Conservation (phyloP, 2,113 vertebrate genomes). For the Puntigrus tetrazona region DNA sequence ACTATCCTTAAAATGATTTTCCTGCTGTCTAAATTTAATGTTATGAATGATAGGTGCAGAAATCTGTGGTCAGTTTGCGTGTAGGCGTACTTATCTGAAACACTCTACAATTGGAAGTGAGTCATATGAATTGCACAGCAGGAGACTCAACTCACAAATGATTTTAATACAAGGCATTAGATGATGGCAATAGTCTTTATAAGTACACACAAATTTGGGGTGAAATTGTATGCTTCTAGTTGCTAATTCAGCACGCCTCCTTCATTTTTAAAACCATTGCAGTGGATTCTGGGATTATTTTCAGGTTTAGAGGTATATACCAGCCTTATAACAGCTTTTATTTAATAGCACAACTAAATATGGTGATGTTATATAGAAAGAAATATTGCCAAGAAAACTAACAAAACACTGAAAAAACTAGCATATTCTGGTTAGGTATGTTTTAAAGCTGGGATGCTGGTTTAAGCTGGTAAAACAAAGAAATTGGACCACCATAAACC, state of each 20-base stretch:
- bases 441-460: too few relatives aligned
- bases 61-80: neutral
- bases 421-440: too few relatives aligned
- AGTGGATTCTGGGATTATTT: neutral
- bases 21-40: neutral
- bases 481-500: too few relatives aligned
- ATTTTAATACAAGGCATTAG: neutral
- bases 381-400: neutral
- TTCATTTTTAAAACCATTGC: neutral
- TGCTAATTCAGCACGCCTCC: too few relatives aligned
- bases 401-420: too few relatives aligned
- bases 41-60: neutral
- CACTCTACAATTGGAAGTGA: neutral
- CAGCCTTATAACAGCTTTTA: too few relatives aligned
- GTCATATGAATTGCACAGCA: neutral
- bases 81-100: slow-evolving; percentile 3
- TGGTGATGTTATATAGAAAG: neutral
- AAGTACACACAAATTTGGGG: neutral
- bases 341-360: neutral
- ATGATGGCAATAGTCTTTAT: neutral
- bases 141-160: neutral
- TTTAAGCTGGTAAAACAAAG: too few relatives aligned
- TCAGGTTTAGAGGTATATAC: neutral
- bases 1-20: neutral
- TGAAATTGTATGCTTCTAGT: neutral